These are phyloP conservation scores for Trachelus tabidus DNA, from an alignment of 2,888 invertebrate genomes.

Conservation along the genomic window DNA sequence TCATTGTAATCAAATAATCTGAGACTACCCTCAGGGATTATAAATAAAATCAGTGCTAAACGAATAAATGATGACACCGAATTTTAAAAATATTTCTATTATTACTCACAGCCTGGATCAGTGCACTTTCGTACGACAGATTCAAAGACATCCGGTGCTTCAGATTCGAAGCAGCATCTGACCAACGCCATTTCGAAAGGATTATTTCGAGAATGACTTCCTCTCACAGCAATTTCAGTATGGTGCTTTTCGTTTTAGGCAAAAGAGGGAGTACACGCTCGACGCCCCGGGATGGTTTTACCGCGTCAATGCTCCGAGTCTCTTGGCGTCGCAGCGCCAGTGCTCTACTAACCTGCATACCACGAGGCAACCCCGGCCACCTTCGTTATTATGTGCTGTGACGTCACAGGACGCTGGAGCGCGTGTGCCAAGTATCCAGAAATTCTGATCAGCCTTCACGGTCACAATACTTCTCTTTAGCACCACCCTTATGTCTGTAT, in stretches of 20 bases:
- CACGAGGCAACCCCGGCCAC: constrained; percentile 27
- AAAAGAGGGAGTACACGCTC: background rate
- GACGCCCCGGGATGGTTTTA: background rate
- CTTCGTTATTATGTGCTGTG: constrained; percentile 30
- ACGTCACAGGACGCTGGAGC: constrained; percentile 34
- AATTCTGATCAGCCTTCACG: background rate
- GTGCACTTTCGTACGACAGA: constrained; percentile 83
- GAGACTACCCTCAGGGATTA: background rate
- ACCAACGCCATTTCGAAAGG: constrained; percentile 73
- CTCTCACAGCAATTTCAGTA: background rate
- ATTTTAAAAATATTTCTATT: background rate
- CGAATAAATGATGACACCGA: background rate
- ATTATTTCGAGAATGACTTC: background rate
- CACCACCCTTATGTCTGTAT: background rate
- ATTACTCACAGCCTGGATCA: constrained; percentile 83
- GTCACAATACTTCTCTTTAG: background rate
- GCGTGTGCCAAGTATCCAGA: constrained; percentile 34
- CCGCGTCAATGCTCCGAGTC: constrained; percentile 17
- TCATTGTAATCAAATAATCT: background rate
- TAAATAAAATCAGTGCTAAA: background rate
- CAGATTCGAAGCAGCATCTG: constrained; percentile 84
- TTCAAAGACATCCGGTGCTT: constrained; percentile 80
- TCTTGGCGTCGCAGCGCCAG: constrained; percentile 38
- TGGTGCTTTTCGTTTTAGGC: background rate
- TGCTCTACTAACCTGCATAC: constrained; percentile 59